Evolutionary conservation across 2,113 vertebrate species (phyloP), one percentile per base, ranked within the genome.

Genomic region (Mesoclemmys tuberculata): DNA sequence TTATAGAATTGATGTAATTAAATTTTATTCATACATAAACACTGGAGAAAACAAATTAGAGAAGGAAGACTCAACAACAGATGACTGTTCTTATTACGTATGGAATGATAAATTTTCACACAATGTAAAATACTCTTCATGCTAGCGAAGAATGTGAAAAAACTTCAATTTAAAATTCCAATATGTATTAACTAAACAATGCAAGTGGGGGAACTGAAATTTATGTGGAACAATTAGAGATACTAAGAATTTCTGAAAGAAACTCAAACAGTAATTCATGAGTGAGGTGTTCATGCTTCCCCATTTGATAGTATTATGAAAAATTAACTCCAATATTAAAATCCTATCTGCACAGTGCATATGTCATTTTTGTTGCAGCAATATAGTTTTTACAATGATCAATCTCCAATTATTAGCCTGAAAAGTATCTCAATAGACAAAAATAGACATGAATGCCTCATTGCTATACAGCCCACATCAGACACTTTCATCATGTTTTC

Each of bases 381-480:
- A 82, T 97, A 96, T 87, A 96, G 94, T 95, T 98, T 97, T 98
- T 97, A 97, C 94, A 98, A 96, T 97, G 91, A 98, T 96, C 97
- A 97, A 89, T 97, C 98, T 95, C 88, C 94, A 98, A 96, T 98
- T 98, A 98, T 98, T 97, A 98, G 97, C 85, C 95, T 97, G 97
- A 97, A 98, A 98, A 97, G 83, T 96, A 96, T 96, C 96, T 98
- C 97, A 95, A 93, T 71, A 97, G 97, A 97, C 97, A 98, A 97
- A 97, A 97, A 98, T 96, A 96, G 96, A 98, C 97, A 98, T 96
- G 90, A 98, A 98, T 97, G 86, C 89, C 94, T 97, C 96, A 97
- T 96, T 98, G 91, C 92, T 96, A 87, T 94, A 93, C 80, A 97
- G 80, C 90, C 86, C 97, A 91, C 89, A 95, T 89, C 94, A 97